Base-by-base conservation (phyloP, 2,113 vertebrate genomes). In the Chaenocephalus aceratus region DNA sequence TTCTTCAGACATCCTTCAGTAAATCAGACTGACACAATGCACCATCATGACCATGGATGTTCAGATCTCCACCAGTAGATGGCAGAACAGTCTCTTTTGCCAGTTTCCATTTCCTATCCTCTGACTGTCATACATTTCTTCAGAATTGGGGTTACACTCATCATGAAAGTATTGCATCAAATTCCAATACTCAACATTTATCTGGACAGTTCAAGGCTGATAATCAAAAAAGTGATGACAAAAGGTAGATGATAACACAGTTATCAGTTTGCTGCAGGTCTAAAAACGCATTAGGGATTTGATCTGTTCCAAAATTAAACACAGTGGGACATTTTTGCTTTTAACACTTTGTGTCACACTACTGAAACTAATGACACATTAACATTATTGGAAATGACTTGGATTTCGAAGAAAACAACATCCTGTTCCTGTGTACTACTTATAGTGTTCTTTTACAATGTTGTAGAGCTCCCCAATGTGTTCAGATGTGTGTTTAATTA, bases 31-130 rank as follows among this genome's bases (percentile, higher is more conserved):
- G 46, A 44, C 7, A 4, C 23, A 30, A 48, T 15, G 0, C 13
- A n/a, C 56, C 21, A 45, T 46, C 7, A n/a, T 61, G 16, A 49
- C 16, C 16, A 4, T 46, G 30, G 13, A 56, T 36, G 2, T 63
- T 34, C 44, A 9, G 2, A n/a, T 46, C 21, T 66, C 65, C 23
- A 75, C 74, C 82, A 76, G 65, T 15, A 90, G 89, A 81, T 77
- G 84, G 79, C 74, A 88, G 73, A 45, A 56, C 0, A 69, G 56
- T 1, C 4, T 1, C 5, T 51, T 45, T 63, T 41, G 44, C 23
- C 12, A 45, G 11, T 68, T 75, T 62, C 16, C 9, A 10, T 62
- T 67, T 56, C 26, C 9, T 34, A 2, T 10, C 36, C 36, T 8
- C 36, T 8, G 0, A 41, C 36, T 41, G 4, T 1, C 3, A 49